These are phyloP conservation scores for Nyctibius bracteatus DNA, from an alignment of 2,113 vertebrate species.

Conservation along the genomic window DNA sequence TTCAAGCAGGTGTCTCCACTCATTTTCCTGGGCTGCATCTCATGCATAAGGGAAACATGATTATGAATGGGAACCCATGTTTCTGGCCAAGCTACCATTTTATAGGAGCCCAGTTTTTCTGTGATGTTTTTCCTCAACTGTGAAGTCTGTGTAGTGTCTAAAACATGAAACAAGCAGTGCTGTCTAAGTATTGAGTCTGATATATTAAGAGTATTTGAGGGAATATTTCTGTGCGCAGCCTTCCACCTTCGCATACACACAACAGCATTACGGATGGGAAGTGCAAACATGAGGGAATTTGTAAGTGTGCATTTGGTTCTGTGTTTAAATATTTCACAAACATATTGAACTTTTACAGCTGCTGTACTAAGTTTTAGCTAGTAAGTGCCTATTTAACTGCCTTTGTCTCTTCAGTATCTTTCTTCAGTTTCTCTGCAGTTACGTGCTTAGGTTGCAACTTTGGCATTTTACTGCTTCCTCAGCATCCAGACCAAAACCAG, in stretches of 20 bases:
- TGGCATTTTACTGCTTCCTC: neutral
- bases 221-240: neutral
- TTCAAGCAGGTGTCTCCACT: neutral
- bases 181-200: neutral
- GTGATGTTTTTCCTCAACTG: neutral
- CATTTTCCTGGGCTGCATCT: neutral
- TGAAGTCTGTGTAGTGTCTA: neutral
- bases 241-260: neutral
- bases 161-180: neutral
- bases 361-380: neutral
- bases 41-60: neutral
- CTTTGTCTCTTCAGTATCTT: neutral
- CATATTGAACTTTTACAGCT: neutral
- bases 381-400: neutral
- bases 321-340: neutral
- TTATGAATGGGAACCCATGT: neutral
- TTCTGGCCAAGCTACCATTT: neutral
- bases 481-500: neutral
- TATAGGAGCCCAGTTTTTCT: neutral
- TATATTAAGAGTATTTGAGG: neutral
- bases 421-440: neutral
- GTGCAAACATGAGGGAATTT: neutral
- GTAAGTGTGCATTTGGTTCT: neutral
- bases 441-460: neutral
- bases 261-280: neutral